phyloP scores from a whole-genome alignment of 2,113 vertebrate species.

The Aegotheles bennettii region DNA sequence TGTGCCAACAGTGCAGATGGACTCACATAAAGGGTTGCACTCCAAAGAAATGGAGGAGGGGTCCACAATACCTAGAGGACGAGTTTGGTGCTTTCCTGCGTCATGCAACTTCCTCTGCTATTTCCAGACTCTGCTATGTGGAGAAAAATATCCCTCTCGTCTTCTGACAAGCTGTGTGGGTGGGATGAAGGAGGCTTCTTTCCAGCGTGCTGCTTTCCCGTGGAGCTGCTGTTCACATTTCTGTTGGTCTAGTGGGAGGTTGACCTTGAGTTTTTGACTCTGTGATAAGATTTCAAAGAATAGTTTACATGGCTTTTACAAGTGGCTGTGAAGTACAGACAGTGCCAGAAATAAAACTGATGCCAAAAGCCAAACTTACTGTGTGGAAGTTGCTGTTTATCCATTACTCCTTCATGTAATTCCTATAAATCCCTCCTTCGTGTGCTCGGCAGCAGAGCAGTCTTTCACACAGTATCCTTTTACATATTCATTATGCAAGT shows the following conservation, averaged over 20 bases:
- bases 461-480: background rate
- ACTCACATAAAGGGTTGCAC: background rate
- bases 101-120: background rate
- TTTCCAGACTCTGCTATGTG: background rate
- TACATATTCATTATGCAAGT: background rate
- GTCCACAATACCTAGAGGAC: background rate
- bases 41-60: background rate
- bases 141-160: background rate
- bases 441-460: background rate
- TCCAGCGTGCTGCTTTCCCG: background rate
- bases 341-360: background rate
- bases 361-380: background rate
- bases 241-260: background rate
- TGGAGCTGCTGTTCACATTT: background rate
- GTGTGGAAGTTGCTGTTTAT: background rate
- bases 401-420: background rate
- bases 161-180: background rate
- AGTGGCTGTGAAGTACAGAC: background rate
- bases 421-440: background rate
- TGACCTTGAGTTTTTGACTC: slow-evolving; percentile 6
- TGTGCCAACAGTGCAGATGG: background rate
- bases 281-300: background rate
- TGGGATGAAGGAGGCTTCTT: background rate
- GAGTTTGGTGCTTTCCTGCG: background rate
- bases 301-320: background rate